Evolutionary conservation across 2,797 vertebrate genomes (phyloP), one percentile per base, ranked within the genome.

Genomic region (Phrynocephalus guinanensis): DNA sequence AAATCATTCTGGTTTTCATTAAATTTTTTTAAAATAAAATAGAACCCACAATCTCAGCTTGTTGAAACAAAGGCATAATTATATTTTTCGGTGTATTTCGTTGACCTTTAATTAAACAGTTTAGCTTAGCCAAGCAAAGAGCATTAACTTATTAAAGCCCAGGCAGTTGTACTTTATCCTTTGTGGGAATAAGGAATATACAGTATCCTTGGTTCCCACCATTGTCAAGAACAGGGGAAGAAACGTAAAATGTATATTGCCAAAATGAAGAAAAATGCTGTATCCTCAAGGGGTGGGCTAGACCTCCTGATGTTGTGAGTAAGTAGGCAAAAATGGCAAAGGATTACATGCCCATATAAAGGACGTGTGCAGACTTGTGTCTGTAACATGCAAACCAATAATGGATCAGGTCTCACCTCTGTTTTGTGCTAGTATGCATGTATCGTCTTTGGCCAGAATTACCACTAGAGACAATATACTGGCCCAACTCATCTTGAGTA

Each of bases 71-170:
- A 87, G 44, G 70, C 78, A 85, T 84, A 33, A 76, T 82, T 50
- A 48, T 28, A 73, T 82, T 82, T 87, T 82, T 48, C 30, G 68
- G 10, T 88, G 79, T 70, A 85, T 48, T 76, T 7, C 73, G 30
- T 68, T 82, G 66, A 79, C 66, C 81, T 87, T 87, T 83, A 87
- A 87, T 87, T 87, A 83, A 83, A 75, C 67, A 63, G 81, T 72
- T 87, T 83, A 87, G 30, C 75, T 87, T 0, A 84, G 66, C 76
- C 80, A 6, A 75, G 90, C 82, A 83, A 90, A 88, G 79, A 91
- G n/a, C 48, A 89, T 73, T 88, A 67, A 68, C 28, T 91, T 80
- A 83, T 1, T 84, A 90, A 83, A 67, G 3, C 56, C 83, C 78
- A 67, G 6, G 83, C 8, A 82, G 78, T 24, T 7, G 0, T 76